These are phyloP conservation scores for Ellobius talpinus DNA, from an alignment of 2,113 vertebrate genomes.

Conservation along the genomic window DNA sequence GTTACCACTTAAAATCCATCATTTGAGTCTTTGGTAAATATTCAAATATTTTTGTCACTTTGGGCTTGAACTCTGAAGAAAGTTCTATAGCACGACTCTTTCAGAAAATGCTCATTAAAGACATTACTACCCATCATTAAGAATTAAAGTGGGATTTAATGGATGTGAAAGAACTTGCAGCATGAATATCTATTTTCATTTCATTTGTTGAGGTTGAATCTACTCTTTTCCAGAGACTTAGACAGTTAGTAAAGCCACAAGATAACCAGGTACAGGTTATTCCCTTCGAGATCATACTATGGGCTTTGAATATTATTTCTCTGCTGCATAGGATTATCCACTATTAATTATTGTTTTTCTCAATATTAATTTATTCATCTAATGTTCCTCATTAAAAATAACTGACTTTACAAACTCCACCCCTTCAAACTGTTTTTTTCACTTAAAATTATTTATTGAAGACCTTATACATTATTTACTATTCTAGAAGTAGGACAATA, in stretches of 20 bases:
- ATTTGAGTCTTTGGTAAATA: not conserved
- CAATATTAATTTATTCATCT: not conserved
- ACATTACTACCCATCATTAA: not conserved
- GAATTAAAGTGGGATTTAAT: not conserved
- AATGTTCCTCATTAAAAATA: not conserved
- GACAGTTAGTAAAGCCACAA: not conserved
- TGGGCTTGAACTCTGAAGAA: not conserved
- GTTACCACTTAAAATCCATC: not conserved
- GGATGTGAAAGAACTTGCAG: not conserved
- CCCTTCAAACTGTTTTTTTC: not conserved
- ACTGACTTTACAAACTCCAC: not conserved
- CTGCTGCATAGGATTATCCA: not conserved
- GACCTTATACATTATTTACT: not conserved
- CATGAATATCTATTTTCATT: not conserved
- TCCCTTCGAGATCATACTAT: not conserved
- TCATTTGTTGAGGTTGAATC: not conserved
- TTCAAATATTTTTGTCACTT: not conserved
- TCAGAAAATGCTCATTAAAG: slow-evolving; percentile 10
- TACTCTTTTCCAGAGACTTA: not conserved
- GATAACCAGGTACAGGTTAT: not conserved
- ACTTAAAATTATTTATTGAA: not conserved
- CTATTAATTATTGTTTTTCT: not conserved
- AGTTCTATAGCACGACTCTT: not conserved
- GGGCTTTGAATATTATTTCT: not conserved
- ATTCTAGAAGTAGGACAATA: not conserved